These are phyloP conservation scores for Bedellia somnulentella DNA, from an alignment of 2,888 invertebrate genomes.

Conservation along the genomic window DNA sequence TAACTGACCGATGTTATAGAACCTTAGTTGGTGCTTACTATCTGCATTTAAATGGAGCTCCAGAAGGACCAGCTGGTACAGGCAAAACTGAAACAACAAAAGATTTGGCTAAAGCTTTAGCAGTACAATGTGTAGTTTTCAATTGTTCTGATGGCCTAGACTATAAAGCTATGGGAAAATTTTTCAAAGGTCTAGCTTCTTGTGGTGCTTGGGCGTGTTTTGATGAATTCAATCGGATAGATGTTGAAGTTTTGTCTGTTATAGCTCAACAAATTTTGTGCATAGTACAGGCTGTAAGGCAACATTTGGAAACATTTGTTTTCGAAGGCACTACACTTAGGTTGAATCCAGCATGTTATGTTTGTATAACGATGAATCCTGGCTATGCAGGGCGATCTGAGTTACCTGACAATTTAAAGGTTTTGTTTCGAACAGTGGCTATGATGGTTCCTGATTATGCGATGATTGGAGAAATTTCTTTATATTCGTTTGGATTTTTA, in stretches of 20 bases:
- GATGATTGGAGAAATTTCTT: slow-evolving; percentile 83
- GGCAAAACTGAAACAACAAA: slow-evolving; percentile 93
- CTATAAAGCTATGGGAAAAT: slow-evolving; percentile 85
- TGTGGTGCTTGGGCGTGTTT: slow-evolving; percentile 89
- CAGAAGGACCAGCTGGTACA: slow-evolving; percentile 80
- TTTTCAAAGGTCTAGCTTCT: slow-evolving; percentile 81
- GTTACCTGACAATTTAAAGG: slow-evolving; percentile 83
- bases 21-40: slow-evolving; percentile 83
- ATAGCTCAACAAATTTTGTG: slow-evolving; percentile 85
- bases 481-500: slow-evolving; percentile 82
- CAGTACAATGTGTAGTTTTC: slow-evolving; percentile 87
- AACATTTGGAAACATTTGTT: slow-evolving; percentile 64
- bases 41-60: slow-evolving; percentile 82
- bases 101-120: slow-evolving; percentile 88
- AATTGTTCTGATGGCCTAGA: slow-evolving; percentile 87
- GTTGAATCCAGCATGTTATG: slow-evolving; percentile 77
- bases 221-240: slow-evolving; percentile 86
- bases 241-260: slow-evolving; percentile 82
- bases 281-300: slow-evolving; percentile 75
- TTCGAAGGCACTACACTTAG: slow-evolving; percentile 78
- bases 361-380: slow-evolving; percentile 80
- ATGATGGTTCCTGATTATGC: slow-evolving; percentile 93
- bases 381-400: slow-evolving; percentile 82
- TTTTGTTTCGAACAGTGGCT: slow-evolving; percentile 82
- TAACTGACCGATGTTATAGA: slow-evolving; percentile 79